Conservation (phyloP, 2,797 vertebrate species). For the Pangasius larnaudii region DNA sequence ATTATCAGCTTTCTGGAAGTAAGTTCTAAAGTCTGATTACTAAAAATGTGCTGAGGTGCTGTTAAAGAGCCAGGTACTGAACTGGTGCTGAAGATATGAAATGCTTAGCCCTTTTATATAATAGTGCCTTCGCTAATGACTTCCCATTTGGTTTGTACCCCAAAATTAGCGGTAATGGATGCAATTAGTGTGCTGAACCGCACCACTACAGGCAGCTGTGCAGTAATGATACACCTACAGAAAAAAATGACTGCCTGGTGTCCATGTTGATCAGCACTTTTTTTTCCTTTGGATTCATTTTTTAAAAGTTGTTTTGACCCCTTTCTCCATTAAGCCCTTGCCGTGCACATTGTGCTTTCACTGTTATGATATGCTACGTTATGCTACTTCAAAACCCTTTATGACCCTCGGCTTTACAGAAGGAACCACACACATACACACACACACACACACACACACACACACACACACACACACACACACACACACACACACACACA, state of each 20-base stretch:
- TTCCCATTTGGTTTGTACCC: constrained; percentile 22
- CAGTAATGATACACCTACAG: constrained; percentile 10
- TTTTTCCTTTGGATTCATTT: not conserved
- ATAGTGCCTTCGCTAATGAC: constrained; percentile 12
- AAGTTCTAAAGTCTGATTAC: constrained; percentile 12
- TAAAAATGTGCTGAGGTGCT: not conserved
- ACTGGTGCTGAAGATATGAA: not conserved
- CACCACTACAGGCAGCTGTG: constrained; percentile 30
- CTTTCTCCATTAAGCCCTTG: not conserved
- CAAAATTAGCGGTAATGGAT: constrained; percentile 36
- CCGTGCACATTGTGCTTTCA: not conserved
- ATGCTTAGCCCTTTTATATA: constrained; percentile 4
- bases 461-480: not conserved
- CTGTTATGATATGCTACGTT: too few relatives aligned
- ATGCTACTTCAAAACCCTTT: not conserved
- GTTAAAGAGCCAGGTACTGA: constrained; percentile 3
- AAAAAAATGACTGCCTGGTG: constrained; percentile 1
- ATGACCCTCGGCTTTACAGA: not conserved
- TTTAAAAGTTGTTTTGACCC: not conserved
- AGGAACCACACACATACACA: not conserved
- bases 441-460: not conserved
- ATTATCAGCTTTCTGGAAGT: not conserved
- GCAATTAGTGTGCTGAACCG: constrained; percentile 36
- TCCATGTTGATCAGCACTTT: not conserved
- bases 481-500: not conserved